A percentile compares a stretch with the other conserved stretches of the same genome.
These are phyloP conservation scores for Eira barbara DNA, from an alignment of 2,113 vertebrate species.

Conservation along the genomic window DNA sequence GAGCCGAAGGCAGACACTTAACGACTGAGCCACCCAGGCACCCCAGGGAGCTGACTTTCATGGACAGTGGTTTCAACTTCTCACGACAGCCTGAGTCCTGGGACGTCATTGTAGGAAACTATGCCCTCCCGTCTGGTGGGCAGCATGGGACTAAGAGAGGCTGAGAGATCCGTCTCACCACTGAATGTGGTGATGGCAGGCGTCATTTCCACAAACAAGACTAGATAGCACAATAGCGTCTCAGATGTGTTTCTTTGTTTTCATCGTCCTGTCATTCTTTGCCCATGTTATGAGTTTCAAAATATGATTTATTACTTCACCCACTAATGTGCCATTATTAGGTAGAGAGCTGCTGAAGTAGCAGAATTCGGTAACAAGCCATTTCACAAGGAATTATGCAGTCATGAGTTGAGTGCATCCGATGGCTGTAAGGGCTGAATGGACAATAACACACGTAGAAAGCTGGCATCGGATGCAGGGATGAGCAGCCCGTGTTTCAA, in stretches of 20 bases:
- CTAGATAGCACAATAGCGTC: constrained; percentile 55
- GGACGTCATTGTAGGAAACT: constrained; percentile 34
- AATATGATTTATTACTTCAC: constrained; percentile 72
- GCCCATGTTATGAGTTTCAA: constrained; percentile 51
- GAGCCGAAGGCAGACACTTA: no score
- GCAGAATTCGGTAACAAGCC: constrained; percentile 62
- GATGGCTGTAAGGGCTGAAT: background rate
- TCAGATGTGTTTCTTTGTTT: constrained; percentile 58
- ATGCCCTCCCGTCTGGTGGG: constrained; percentile 51
- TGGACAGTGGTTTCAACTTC: constrained; percentile 46
- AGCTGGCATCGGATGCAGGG: background rate
- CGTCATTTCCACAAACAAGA: constrained; percentile 64
- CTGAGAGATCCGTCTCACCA: constrained; percentile 64
- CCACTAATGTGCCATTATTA: constrained; percentile 59
- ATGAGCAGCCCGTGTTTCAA: background rate
- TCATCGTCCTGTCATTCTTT: constrained; percentile 62
- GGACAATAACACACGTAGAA: background rate
- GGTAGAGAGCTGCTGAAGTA: constrained; percentile 54
- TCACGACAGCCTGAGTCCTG: constrained; percentile 27
- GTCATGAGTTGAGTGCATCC: background rate
- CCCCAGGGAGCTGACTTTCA: constrained; percentile 57
- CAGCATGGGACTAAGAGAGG: constrained; percentile 17
- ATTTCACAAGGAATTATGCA: constrained; percentile 60
- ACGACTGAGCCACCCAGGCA: no score
- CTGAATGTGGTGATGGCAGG: constrained; percentile 49